These are phyloP conservation scores for Rhamnusium bicolor DNA, from an alignment of 2,888 invertebrate species.

Conservation along the genomic window DNA sequence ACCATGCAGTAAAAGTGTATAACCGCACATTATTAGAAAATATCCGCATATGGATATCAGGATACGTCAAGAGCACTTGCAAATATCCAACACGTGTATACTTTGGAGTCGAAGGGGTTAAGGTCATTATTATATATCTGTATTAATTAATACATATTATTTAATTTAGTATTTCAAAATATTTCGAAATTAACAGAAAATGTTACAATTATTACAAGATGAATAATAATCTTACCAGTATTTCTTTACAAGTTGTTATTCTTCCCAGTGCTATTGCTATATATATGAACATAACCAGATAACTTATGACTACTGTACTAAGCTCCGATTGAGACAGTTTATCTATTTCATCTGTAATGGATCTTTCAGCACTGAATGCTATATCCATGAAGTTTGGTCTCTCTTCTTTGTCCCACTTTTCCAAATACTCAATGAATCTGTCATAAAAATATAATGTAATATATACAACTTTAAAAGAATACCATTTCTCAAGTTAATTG, in stretches of 20 bases:
- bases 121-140: too few species aligned
- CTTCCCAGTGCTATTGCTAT: constrained; percentile 90
- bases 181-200: too few species aligned
- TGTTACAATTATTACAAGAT: constrained; percentile 88
- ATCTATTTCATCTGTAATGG: constrained; percentile 92
- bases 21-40: too few species aligned
- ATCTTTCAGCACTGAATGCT: constrained; percentile 86
- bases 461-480: not conserved
- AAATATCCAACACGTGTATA: too few species aligned
- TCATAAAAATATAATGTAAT: not conserved
- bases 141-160: too few species aligned
- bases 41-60: too few species aligned
- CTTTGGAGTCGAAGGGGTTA: too few species aligned
- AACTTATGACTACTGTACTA: constrained; percentile 88
- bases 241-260: constrained; percentile 75
- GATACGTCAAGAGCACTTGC: too few species aligned
- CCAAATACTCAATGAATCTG: constrained; percentile 66
- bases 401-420: constrained; percentile 72
- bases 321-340: constrained; percentile 91
- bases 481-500: too few species aligned
- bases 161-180: too few species aligned
- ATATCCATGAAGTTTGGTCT: constrained; percentile 78
- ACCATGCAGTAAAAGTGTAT: too few species aligned
- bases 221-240: constrained; percentile 69
- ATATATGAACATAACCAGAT: constrained; percentile 94